A percentile compares a stretch with the other conserved stretches of the same genome.
Conservation (phyloP, 2,113 vertebrate species). For the Otis tarda region DNA sequence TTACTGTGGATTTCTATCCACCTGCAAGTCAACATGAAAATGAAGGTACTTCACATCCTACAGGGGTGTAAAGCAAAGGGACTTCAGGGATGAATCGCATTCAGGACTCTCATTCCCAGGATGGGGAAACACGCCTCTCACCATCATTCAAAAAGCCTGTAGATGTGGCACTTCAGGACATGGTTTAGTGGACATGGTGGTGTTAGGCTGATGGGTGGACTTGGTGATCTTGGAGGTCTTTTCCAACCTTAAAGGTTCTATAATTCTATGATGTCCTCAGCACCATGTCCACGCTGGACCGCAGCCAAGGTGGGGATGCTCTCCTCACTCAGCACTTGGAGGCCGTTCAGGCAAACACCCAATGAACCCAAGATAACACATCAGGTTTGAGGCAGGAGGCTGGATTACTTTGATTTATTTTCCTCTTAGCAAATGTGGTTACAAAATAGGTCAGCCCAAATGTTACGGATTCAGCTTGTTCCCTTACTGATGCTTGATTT, state of each 20-base stretch:
- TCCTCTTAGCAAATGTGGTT: background rate
- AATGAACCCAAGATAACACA: background rate
- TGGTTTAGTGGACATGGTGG: no score
- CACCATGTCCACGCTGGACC: background rate
- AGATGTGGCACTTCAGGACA: no score
- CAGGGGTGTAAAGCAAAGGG: background rate
- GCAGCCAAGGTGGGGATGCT: background rate
- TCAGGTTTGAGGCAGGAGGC: background rate
- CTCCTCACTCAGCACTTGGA: accelerated
- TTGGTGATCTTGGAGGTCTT: no score
- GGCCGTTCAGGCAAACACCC: accelerated
- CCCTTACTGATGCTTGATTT: conserved; percentile 1
- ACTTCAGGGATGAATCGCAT: background rate
- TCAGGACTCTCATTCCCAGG: background rate
- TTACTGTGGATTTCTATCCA: background rate
- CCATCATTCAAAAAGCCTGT: background rate
- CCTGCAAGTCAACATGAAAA: background rate
- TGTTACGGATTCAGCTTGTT: background rate
- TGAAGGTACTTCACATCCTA: background rate
- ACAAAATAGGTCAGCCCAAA: background rate
- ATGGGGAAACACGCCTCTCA: background rate
- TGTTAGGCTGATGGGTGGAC: no score
- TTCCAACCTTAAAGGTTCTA: no score
- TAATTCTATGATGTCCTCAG: background rate
- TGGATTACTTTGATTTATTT: background rate